A percentile compares a stretch with the other conserved stretches of the same genome.
These are phyloP conservation scores for Lithosia quadra DNA, from an alignment of 2,888 invertebrate species.

Conservation along the genomic window DNA sequence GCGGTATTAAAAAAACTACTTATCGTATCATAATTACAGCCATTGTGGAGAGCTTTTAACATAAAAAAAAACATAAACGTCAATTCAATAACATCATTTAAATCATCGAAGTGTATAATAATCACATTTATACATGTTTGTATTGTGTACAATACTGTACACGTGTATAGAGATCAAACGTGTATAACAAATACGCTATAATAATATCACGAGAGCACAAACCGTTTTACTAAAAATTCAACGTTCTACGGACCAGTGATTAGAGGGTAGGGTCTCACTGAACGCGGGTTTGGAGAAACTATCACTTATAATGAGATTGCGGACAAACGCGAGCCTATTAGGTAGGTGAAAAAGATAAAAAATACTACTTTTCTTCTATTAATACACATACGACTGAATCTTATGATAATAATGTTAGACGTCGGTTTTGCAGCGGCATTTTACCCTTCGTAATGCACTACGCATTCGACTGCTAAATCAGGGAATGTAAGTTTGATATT, in stretches of 20 bases:
- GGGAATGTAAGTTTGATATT: too few relatives aligned
- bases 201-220: constrained; percentile 62
- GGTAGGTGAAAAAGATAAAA: too few relatives aligned
- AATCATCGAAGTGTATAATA: constrained; percentile 31
- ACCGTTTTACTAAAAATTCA: constrained; percentile 72
- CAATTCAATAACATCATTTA: constrained; percentile 30
- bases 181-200: constrained; percentile 60
- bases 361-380: too few relatives aligned
- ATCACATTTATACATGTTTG: constrained; percentile 46
- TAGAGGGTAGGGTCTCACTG: constrained; percentile 46
- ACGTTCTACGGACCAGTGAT: constrained; percentile 66
- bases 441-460: too few relatives aligned
- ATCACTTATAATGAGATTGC: too few relatives aligned
- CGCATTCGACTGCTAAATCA: neutral
- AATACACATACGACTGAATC: too few relatives aligned
- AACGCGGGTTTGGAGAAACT: constrained; percentile 35
- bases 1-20: neutral
- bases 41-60: neutral
- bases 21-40: neutral
- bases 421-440: too few relatives aligned
- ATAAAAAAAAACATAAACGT: constrained; percentile 33
- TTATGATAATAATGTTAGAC: neutral
- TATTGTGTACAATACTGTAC: constrained; percentile 41
- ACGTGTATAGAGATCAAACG: constrained; percentile 66
- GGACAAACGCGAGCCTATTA: too few relatives aligned